Evolutionary conservation across 2,797 vertebrate species (phyloP), one percentile per base, ranked within the genome.

Genomic region (Scarus forsteni): DNA sequence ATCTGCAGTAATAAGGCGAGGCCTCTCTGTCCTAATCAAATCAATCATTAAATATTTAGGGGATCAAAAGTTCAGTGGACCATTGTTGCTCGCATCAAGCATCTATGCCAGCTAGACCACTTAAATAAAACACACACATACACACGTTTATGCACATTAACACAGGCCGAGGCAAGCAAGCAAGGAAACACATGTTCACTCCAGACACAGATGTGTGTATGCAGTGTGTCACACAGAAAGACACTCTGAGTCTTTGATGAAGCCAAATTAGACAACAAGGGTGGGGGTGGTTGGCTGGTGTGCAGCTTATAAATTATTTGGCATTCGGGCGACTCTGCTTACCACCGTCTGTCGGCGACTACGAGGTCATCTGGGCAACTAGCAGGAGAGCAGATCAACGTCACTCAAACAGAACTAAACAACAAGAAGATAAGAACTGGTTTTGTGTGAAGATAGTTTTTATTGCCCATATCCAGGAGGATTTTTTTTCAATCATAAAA

Each of bases 31-130:
- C 93, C 95, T 96, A 95, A 96, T 96, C 95, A 97, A 95, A 95
- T 93, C 94, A 90, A 94, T 96, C 96, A 97, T 99, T 95, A 98
- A 98, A 93, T 96, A 98, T 98, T 97, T 93, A 98, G 92, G 89
- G 92, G 94, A 96, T 96, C 95, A 96, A 95, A 96, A 96, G 96
- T 97, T 97, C 95, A 93, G 66, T 77, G 88, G 60, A 93, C 95
- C 95, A 93, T 96, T 95, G 95, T 95, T 92, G 92, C 18, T 93
- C 89, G 90, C 92, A 92, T 95, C 92, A 94, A 88, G 93, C 90
- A 89, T 92, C 48, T 59, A 58, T 42, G 8, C 49, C 60, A 59
- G 62, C 18, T 70, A 64, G 72, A 74, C 69, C 75, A 72, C 75
- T 71, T 62, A 46, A 71, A 75, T 72, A 63, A 80, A 81, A 70